These are phyloP conservation scores for Macquaria ambigua DNA, from an alignment of 2,113 vertebrate species.

Conservation along the genomic window DNA sequence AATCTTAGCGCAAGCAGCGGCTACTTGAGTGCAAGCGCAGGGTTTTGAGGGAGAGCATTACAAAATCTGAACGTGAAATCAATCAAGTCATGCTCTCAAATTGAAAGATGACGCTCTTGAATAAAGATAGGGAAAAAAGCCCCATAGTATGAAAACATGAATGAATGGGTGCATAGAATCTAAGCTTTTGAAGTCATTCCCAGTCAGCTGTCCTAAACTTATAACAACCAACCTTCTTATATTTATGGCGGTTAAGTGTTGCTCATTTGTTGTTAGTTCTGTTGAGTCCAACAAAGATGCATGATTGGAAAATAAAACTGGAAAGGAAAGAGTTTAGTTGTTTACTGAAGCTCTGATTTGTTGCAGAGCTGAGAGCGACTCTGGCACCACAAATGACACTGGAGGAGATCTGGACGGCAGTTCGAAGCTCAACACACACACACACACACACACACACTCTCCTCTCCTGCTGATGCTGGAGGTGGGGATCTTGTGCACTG, in stretches of 20 bases:
- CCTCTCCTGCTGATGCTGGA: background rate
- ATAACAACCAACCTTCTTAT: background rate
- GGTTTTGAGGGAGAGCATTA: no score
- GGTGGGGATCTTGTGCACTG: conserved; percentile 12
- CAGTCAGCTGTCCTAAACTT: no score
- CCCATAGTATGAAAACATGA: no score
- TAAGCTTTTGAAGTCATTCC: no score
- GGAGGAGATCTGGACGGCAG: conserved; percentile 36
- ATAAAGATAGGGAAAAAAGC: no score
- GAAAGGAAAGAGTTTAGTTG: background rate
- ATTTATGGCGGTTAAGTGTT: background rate
- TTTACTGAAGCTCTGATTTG: conserved; percentile 29
- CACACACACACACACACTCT: background rate
- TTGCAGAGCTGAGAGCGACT: no score
- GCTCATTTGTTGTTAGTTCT: background rate
- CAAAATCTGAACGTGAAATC: no score
- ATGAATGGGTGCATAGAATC: no score
- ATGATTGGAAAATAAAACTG: background rate
- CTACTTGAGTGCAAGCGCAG: no score
- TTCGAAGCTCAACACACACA: background rate
- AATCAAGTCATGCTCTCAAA: no score
- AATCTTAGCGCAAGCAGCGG: no score
- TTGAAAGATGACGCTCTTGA: no score
- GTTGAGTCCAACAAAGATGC: background rate
- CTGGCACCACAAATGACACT: background rate